Conservation (phyloP, 2,888 invertebrate species). For the Tortricodes alternella region DNA sequence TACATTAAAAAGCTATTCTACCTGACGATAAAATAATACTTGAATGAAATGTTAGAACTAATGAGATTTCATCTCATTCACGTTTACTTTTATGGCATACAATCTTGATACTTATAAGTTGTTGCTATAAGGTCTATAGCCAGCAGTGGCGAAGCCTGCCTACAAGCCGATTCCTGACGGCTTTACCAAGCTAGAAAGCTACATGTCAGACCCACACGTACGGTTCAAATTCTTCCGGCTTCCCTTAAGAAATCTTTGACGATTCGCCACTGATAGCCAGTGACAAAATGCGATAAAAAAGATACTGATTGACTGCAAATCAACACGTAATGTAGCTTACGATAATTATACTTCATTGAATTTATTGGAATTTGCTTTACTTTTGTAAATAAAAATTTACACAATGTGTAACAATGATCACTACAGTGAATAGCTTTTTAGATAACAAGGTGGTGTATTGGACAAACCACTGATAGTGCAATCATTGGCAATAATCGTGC, state of each 20-base stretch:
- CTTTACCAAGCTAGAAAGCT: too few relatives aligned
- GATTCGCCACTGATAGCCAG: too few relatives aligned
- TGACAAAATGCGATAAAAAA: slow-evolving; percentile 11
- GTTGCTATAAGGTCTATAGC: neutral
- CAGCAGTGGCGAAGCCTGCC: too few relatives aligned
- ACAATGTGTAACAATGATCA: slow-evolving; percentile 1
- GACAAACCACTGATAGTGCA: slow-evolving; percentile 28
- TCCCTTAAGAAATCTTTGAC: too few relatives aligned
- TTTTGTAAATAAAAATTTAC: neutral
- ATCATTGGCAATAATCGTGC: slow-evolving; percentile 20
- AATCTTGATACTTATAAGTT: neutral
- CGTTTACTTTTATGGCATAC: slow-evolving; percentile 21
- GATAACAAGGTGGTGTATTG: slow-evolving; percentile 25
- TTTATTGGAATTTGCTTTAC: neutral
- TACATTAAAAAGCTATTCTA: slow-evolving; percentile 24
- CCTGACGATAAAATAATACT: slow-evolving; percentile 29
- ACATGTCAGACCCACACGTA: too few relatives aligned
- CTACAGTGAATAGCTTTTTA: slow-evolving; percentile 23
- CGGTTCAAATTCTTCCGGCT: too few relatives aligned
- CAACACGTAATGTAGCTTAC: neutral
- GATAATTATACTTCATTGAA: neutral
- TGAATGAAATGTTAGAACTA: slow-evolving; percentile 23
- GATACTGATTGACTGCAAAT: neutral
- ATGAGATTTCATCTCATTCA: slow-evolving; percentile 31
- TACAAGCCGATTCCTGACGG: too few relatives aligned